Conservation (phyloP, 1,140 invertebrate species). For the Sipha flava region DNA sequence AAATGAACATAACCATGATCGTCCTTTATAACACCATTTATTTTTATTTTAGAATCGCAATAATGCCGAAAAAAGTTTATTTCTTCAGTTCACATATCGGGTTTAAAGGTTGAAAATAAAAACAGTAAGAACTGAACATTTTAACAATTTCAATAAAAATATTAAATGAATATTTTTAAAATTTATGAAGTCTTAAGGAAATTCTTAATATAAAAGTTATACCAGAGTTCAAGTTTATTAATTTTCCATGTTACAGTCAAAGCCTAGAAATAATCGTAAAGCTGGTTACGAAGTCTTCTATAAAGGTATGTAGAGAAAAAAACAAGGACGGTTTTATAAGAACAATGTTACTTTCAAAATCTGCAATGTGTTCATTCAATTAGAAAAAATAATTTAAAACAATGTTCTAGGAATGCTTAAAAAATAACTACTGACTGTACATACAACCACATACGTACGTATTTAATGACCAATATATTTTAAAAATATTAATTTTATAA, state of each 20-base stretch:
- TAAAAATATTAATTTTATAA: too few relatives aligned
- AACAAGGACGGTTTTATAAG: background rate
- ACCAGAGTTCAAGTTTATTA: background rate
- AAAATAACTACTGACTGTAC: background rate
- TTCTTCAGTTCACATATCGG: too few relatives aligned
- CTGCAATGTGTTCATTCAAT: background rate
- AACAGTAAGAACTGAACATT: too few relatives aligned
- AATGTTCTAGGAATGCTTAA: background rate
- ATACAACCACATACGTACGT: too few relatives aligned
- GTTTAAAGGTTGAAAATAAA: too few relatives aligned
- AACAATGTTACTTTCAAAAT: background rate
- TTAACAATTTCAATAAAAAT: too few relatives aligned
- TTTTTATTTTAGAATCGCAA: too few relatives aligned
- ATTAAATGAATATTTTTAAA: too few relatives aligned
- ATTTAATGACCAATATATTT: too few relatives aligned
- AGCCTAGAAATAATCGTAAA: background rate
- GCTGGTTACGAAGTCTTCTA: background rate
- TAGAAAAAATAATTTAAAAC: background rate
- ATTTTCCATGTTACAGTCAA: background rate
- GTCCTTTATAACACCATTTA: too few relatives aligned
- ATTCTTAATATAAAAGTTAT: background rate
- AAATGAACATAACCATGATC: too few relatives aligned
- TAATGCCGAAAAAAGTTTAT: too few relatives aligned
- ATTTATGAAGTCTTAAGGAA: background rate
- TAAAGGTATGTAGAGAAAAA: background rate